Base-by-base conservation (phyloP, 2,113 vertebrate genomes). In the Psephotus haematonotus region DNA sequence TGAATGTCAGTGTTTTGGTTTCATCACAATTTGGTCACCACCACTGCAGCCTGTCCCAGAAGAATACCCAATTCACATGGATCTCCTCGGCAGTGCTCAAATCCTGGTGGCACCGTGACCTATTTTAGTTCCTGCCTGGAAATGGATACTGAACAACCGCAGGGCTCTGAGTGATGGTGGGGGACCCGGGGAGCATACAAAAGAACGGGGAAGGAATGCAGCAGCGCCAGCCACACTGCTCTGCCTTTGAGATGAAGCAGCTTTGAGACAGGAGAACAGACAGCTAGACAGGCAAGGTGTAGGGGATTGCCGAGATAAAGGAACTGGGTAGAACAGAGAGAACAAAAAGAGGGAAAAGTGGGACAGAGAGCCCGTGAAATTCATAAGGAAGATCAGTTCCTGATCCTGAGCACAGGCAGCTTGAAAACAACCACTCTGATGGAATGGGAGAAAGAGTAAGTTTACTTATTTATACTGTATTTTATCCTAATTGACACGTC, bases 401-500 rank as follows among this genome's bases (percentile, higher is more conserved):
- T 67, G 49, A 84, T 79, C 59, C 79, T 72, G 71, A 96, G 85
- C 49, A 72, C 33, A n/a, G 50, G 46, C 64, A 84, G 74, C 83
- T 88, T 95, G 92, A 91, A 97, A 95, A 88, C 46, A 79, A 52
- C 83, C 57, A 77, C 35, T 33, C 49, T 64, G 49, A 70, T 76
- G 55, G 53, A 63, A 60, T 3, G 20, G 50, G 39, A 93, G 31
- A 84, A 93, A 43, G 50, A 43, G 50, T 63, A 69, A 72, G 43
- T 85, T 94, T 74, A 50, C 97, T 97, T 96, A 88, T 95, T 96
- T 89, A 93, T 59, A 75, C 31, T 47, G 23, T 24, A 37, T 96
- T 96, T 96, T 82, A 90, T 83, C 69, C 87, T 92, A 94, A 95
- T 93, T 94, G 95, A 95, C 85, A 93, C 86, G 85, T 91, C 76